Evolutionary conservation across 1,140 invertebrate genomes (phyloP).

Genomic region (Thaumatotibia leucotreta): DNA sequence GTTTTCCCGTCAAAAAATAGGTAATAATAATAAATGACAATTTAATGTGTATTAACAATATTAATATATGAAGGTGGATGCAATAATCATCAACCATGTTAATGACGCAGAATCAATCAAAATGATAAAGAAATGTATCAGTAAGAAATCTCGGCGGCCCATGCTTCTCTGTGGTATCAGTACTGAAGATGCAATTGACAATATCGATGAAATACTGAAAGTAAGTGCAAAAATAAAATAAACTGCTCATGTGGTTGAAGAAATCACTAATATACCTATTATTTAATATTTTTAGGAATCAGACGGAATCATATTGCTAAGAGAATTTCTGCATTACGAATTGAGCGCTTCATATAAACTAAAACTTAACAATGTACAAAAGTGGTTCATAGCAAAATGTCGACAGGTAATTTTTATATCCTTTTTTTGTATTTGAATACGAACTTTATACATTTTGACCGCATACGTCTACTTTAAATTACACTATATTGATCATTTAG

Average conservation of each 20-base stretch:
- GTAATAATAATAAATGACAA: too few relatives aligned
- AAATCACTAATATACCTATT: too few relatives aligned
- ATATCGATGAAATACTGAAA: constrained; percentile 48
- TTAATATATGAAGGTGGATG: constrained; percentile 47
- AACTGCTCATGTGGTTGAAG: too few relatives aligned
- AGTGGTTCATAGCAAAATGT: constrained; percentile 51
- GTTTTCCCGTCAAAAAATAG: too few relatives aligned
- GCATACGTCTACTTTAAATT: too few relatives aligned
- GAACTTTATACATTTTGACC: too few relatives aligned
- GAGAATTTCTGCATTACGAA: constrained; percentile 50
- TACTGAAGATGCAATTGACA: constrained; percentile 35
- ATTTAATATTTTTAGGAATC: constrained; percentile 34
- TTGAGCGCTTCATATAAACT: constrained; percentile 29
- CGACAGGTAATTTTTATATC: constrained; percentile 45
- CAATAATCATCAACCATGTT: constrained; percentile 44
- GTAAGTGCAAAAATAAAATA: constrained; percentile 21
- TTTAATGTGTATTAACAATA: too few relatives aligned
- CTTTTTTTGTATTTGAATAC: too few relatives aligned
- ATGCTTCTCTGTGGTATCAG: constrained; percentile 42
- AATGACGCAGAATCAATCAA: constrained; percentile 28
- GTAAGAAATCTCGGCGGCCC: constrained; percentile 31
- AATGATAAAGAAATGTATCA: constrained; percentile 38
- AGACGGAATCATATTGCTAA: constrained; percentile 46
- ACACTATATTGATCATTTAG: too few relatives aligned
- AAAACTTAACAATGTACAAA: constrained; percentile 41